phyloP scores from a whole-genome alignment of 2,797 vertebrate species.

The Stomatorhinus walkeri region DNA sequence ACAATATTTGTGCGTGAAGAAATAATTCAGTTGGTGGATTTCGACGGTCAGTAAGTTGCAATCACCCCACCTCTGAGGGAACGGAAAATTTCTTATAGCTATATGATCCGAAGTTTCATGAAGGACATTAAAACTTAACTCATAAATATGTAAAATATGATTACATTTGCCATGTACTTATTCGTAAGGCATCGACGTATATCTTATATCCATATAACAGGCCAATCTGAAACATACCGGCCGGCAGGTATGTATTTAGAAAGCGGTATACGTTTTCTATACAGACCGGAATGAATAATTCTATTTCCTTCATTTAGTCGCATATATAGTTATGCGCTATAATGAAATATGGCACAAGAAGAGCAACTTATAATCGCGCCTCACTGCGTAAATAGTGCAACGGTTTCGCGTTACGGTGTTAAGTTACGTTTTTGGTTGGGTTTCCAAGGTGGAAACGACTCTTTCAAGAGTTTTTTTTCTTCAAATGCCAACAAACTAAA shows the following conservation, averaged over 20 bases:
- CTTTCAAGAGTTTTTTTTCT: not conserved
- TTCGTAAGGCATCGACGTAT: not conserved
- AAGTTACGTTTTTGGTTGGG: not conserved
- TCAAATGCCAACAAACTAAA: not conserved
- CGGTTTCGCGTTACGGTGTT: not conserved
- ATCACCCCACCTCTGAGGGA: not conserved
- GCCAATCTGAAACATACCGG: not conserved
- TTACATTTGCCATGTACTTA: not conserved
- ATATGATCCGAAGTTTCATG: not conserved
- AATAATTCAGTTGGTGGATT: not conserved
- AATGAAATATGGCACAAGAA: not conserved
- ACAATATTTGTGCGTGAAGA: not conserved
- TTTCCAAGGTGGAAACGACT: not conserved
- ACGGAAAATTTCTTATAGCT: not conserved
- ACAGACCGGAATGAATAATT: not conserved
- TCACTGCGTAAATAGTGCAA: not conserved
- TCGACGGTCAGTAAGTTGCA: not conserved
- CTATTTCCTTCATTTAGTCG: not conserved
- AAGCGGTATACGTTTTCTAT: not conserved
- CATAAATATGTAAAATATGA: not conserved
- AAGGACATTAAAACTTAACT: not conserved
- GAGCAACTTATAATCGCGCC: conserved; percentile 8
- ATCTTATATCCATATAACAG: not conserved
- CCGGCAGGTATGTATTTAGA: not conserved
- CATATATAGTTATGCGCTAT: not conserved